Evolutionary conservation across 1,140 invertebrate species (phyloP).

Genomic region (Apocrypta bakeri): DNA sequence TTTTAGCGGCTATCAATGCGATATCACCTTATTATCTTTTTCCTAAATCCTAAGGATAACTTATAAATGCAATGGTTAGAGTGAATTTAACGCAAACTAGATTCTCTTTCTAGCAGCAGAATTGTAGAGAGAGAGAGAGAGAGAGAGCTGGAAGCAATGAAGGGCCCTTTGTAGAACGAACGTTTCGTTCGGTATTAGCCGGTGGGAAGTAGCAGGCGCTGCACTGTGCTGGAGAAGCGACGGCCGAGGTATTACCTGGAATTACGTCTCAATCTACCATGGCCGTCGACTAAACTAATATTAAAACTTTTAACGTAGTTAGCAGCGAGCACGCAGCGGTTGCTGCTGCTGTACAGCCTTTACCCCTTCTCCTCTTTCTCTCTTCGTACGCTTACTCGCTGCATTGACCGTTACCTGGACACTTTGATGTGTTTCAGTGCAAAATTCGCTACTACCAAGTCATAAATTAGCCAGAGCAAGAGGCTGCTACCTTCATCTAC

Average conservation of each 20-base stretch:
- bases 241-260: slow-evolving; percentile 72
- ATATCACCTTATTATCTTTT: background rate
- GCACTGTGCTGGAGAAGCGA: slow-evolving; percentile 43
- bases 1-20: background rate
- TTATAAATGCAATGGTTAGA: slow-evolving; percentile 21
- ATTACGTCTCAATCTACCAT: slow-evolving; percentile 76
- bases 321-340: slow-evolving; percentile 56
- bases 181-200: slow-evolving; percentile 72
- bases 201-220: slow-evolving; percentile 66
- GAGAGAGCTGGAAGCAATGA: background rate
- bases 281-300: slow-evolving; percentile 76
- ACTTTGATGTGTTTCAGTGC: slow-evolving; percentile 73
- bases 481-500: background rate
- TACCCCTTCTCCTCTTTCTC: slow-evolving; percentile 61
- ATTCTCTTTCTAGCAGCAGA: background rate
- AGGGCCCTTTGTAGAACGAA: slow-evolving; percentile 69
- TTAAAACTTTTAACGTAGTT: slow-evolving; percentile 77
- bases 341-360: slow-evolving; percentile 63
- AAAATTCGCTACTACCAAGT: slow-evolving; percentile 69
- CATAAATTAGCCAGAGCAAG: slow-evolving; percentile 70
- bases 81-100: no score
- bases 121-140: slow-evolving; percentile 46
- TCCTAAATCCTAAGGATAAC: background rate
- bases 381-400: slow-evolving; percentile 57
- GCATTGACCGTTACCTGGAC: slow-evolving; percentile 71